phyloP scores from a whole-genome alignment of 1,140 invertebrate species.

The Ptiloglossa arizonensis region DNA sequence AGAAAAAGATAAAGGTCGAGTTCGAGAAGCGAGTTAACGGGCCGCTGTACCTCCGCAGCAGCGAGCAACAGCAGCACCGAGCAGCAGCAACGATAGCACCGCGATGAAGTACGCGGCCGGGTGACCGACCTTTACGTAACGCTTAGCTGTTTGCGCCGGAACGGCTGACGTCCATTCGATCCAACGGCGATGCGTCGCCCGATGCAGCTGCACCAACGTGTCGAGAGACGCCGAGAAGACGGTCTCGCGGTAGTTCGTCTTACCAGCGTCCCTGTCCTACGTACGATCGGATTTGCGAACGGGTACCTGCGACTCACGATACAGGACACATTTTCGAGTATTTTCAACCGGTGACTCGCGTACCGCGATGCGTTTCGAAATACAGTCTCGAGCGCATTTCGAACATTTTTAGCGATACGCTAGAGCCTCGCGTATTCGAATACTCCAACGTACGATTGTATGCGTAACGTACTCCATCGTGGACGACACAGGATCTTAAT shows the following conservation, averaged over 20 bases:
- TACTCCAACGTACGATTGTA: no score
- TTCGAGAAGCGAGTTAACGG: conserved; percentile 37
- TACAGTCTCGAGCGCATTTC: no score
- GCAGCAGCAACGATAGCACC: conserved; percentile 32
- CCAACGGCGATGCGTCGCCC: conserved; percentile 62
- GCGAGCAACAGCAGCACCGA: conserved; percentile 48
- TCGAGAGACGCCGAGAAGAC: conserved; percentile 15
- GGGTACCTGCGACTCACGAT: conserved; percentile 1
- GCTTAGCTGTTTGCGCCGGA: conserved; percentile 71
- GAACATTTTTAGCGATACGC: no score
- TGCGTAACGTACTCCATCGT: no score
- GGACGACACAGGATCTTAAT: no score
- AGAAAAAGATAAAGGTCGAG: conserved; percentile 44
- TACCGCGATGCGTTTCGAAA: no score
- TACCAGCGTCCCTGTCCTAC: background rate
- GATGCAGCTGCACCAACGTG: conserved; percentile 55
- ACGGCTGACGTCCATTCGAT: conserved; percentile 74
- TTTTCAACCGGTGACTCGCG: no score
- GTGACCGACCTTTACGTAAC: conserved; percentile 82
- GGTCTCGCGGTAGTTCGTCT: background rate
- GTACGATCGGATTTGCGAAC: background rate
- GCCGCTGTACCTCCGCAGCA: conserved; percentile 25
- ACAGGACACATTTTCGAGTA: background rate
- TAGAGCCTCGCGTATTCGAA: no score
- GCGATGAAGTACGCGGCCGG: conserved; percentile 73